Percentiles rank a stretch among this genome's conserved stretches.
Conservation (phyloP, 2,113 vertebrate species). For the Perognathus longimembris region DNA sequence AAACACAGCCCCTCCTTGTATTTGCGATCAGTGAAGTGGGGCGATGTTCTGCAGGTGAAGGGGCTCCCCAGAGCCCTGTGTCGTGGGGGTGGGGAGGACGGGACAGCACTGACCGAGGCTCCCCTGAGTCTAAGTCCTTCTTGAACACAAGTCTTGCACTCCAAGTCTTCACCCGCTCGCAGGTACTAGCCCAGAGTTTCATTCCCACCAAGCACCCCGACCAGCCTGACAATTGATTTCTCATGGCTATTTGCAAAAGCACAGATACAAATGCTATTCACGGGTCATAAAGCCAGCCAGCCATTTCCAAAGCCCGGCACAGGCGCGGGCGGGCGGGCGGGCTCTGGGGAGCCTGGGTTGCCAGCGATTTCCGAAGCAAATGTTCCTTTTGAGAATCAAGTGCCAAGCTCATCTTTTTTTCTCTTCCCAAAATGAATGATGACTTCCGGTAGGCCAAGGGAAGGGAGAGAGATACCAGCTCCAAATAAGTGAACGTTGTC, state of each 20-base stretch:
- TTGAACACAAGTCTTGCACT: no score
- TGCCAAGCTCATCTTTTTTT: neutral
- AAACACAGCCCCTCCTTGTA: neutral
- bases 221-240: slow-evolving; percentile 41
- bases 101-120: accelerated
- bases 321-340: neutral
- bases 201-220: neutral
- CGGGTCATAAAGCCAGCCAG: slow-evolving; percentile 67
- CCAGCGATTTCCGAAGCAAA: slow-evolving; percentile 1
- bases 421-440: neutral
- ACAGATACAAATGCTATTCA: slow-evolving; percentile 68
- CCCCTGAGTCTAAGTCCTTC: neutral
- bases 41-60: neutral
- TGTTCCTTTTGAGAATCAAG: slow-evolving; percentile 29
- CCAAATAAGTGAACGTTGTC: neutral
- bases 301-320: slow-evolving; percentile 46
- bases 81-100: neutral
- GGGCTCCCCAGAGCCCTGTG: neutral
- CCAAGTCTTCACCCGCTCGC: neutral
- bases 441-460: neutral
- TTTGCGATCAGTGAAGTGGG: neutral
- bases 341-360: slow-evolving; percentile 18
- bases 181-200: neutral
- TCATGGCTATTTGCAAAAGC: slow-evolving; percentile 71
- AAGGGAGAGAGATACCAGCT: neutral